Conservation (phyloP, 2,888 invertebrate species). For the Aporophyla nigra region DNA sequence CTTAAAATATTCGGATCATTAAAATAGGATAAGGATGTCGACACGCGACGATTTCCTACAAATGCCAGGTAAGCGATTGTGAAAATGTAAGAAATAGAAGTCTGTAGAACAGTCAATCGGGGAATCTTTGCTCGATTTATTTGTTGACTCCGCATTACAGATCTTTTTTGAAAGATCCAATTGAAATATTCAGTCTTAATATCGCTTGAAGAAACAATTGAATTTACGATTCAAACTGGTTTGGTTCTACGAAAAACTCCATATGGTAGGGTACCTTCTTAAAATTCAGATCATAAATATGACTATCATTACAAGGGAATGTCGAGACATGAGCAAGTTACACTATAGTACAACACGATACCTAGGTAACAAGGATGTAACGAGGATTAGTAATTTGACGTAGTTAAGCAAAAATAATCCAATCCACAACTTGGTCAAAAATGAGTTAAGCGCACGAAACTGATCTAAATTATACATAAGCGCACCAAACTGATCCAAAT, state of each 20-base stretch:
- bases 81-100: conserved; percentile 59
- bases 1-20: conserved; percentile 77
- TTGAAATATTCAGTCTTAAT: conserved; percentile 20
- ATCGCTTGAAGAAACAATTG: conserved; percentile 20
- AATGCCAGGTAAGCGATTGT: conserved; percentile 61
- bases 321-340: not conserved
- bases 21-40: conserved; percentile 75
- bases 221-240: not conserved
- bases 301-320: not conserved
- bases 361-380: no score
- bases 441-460: no score
- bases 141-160: conserved; percentile 42
- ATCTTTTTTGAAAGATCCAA: conserved; percentile 23
- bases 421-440: no score
- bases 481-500: no score
- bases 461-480: no score
- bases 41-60: conserved; percentile 60
- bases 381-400: no score
- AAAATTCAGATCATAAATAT: not conserved
- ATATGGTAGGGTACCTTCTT: not conserved
- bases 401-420: no score
- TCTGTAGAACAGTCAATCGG: conserved; percentile 43
- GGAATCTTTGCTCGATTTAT: conserved; percentile 53
- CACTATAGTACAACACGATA: not conserved
- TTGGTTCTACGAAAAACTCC: not conserved